These are phyloP conservation scores for Lagopus leucura DNA, from an alignment of 2,113 vertebrate species.

Conservation along the genomic window DNA sequence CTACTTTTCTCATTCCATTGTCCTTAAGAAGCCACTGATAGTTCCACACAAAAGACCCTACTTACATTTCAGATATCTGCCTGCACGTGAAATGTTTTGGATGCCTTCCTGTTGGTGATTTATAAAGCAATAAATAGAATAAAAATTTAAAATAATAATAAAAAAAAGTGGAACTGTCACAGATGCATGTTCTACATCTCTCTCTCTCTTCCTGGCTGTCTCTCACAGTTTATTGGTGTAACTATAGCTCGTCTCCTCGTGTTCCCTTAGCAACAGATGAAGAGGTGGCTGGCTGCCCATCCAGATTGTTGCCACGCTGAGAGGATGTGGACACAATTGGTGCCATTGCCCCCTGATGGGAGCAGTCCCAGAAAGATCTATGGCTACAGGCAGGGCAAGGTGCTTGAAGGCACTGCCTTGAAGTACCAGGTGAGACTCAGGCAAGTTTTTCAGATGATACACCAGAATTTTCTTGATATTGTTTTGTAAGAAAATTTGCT, in stretches of 20 bases:
- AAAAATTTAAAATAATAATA: slow-evolving; percentile 35
- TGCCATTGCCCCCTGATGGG: neutral
- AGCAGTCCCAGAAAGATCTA: neutral
- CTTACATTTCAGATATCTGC: neutral
- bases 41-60: neutral
- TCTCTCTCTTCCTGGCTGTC: neutral
- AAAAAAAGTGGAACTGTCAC: neutral
- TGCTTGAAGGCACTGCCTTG: neutral
- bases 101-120: neutral
- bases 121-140: slow-evolving; percentile 8
- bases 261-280: slow-evolving; percentile 62
- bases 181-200: neutral
- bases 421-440: neutral
- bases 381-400: neutral
- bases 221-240: slow-evolving; percentile 41
- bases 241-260: slow-evolving; percentile 37
- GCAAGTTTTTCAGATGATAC: neutral
- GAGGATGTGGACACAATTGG: neutral
- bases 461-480: neutral
- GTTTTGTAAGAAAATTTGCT: neutral
- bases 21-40: neutral
- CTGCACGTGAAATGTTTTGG: neutral
- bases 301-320: accelerated
- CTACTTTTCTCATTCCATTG: neutral
- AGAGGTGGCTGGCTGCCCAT: slow-evolving; percentile 31